Evolutionary conservation across 30 jellyfish, hydroid and myxozoan genomes (phyloP).

Genomic region (Hydractinia echinata): DNA sequence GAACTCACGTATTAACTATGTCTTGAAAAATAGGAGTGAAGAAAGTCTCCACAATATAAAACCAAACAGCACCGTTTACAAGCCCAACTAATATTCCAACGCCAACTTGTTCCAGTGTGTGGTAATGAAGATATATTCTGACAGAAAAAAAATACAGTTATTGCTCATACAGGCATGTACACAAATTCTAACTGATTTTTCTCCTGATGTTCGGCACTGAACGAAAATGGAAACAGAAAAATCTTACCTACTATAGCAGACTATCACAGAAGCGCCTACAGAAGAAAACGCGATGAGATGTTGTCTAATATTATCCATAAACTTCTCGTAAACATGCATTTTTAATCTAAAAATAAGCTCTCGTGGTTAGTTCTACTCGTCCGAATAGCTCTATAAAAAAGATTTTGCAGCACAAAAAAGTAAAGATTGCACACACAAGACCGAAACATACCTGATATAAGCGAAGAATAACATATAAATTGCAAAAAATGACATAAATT

Average conservation of each 20-base stretch:
- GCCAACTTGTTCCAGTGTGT: constrained; percentile 80
- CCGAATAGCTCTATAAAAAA: background rate
- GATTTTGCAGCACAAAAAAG: background rate
- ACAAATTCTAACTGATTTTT: too few relatives aligned
- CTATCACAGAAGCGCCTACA: constrained; percentile 42
- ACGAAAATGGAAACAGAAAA: background rate
- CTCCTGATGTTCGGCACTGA: background rate
- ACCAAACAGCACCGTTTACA: constrained; percentile 66
- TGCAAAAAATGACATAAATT: constrained; percentile 82
- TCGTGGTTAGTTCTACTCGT: background rate
- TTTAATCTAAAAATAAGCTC: constrained; percentile 17
- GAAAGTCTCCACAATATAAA: constrained; percentile 55
- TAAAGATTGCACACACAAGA: background rate
- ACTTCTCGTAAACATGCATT: constrained; percentile 48
- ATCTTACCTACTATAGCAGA: constrained; percentile 70
- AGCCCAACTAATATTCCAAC: constrained; percentile 72
- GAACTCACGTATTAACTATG: constrained; percentile 77
- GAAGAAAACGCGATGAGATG: constrained; percentile 67
- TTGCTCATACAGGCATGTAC: too few relatives aligned
- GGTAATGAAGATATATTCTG: constrained; percentile 83
- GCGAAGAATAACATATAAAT: constrained; percentile 71
- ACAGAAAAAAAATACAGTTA: background rate
- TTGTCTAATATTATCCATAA: constrained; percentile 55
- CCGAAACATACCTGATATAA: constrained; percentile 55
- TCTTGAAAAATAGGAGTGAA: constrained; percentile 72